Conservation (phyloP, 2,797 vertebrate genomes). For the Cossypha heuglini region DNA sequence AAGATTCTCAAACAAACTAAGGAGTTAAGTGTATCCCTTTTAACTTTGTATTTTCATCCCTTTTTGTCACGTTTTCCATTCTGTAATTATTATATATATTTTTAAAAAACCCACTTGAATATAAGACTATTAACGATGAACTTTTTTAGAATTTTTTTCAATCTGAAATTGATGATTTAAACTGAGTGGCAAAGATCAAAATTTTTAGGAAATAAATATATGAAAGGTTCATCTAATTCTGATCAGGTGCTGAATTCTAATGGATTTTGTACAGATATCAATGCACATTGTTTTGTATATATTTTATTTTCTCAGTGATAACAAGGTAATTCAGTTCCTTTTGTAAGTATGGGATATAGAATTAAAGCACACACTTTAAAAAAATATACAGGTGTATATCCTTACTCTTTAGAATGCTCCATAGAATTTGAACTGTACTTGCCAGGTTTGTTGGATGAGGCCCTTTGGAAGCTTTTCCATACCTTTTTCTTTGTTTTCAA, state of each 20-base stretch:
- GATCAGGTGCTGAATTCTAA: neutral
- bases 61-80: neutral
- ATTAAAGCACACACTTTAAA: neutral
- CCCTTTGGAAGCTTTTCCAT: neutral
- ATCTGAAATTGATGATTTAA: neutral
- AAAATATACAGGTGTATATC: neutral
- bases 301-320: neutral
- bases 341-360: neutral
- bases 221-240: neutral
- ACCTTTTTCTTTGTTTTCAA: neutral
- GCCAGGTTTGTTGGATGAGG: neutral
- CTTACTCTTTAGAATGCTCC: neutral
- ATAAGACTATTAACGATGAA: neutral
- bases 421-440: neutral
- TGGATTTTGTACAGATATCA: neutral
- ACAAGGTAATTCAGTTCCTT: neutral
- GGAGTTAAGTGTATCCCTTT: neutral
- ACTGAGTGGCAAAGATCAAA: neutral
- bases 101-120: fast-evolving
- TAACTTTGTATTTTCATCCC: neutral
- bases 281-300: neutral
- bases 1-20: neutral
- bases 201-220: neutral
- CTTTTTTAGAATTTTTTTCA: neutral
- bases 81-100: neutral